These are phyloP conservation scores for Papilio elwesi DNA, from an alignment of 2,888 invertebrate species.

Conservation along the genomic window DNA sequence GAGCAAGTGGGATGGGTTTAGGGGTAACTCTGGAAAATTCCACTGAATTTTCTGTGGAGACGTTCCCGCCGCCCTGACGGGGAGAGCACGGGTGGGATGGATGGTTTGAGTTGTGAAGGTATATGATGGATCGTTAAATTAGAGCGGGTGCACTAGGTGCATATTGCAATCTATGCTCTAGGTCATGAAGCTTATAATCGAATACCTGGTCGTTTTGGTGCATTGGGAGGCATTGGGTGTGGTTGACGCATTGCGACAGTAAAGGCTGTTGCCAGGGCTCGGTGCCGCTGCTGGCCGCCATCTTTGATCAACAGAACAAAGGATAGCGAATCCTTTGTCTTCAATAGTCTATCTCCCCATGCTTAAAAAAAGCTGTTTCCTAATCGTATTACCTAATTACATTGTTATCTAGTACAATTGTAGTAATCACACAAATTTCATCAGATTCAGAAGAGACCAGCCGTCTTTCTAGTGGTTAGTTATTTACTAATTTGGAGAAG, in stretches of 20 bases:
- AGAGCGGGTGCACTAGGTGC: no score
- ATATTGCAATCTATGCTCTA: no score
- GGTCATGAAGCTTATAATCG: background rate
- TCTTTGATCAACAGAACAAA: background rate
- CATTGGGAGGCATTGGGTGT: background rate
- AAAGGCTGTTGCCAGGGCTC: background rate
- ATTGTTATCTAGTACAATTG: no score
- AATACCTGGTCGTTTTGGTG: background rate
- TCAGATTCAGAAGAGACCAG: no score
- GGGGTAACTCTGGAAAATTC: background rate
- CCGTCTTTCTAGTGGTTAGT: no score
- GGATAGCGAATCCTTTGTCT: background rate
- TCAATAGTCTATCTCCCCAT: no score
- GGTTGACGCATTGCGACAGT: background rate
- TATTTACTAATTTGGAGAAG: no score
- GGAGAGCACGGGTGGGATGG: background rate
- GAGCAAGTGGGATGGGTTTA: background rate
- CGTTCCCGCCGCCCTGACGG: background rate
- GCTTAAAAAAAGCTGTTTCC: no score
- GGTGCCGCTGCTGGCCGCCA: background rate
- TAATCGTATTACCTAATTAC: no score
- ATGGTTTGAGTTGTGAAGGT: background rate
- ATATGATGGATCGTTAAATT: background rate
- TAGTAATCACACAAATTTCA: no score
- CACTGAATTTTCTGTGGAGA: background rate